phyloP scores from a whole-genome alignment of 2,797 vertebrate species.

The Muscicapa striata region DNA sequence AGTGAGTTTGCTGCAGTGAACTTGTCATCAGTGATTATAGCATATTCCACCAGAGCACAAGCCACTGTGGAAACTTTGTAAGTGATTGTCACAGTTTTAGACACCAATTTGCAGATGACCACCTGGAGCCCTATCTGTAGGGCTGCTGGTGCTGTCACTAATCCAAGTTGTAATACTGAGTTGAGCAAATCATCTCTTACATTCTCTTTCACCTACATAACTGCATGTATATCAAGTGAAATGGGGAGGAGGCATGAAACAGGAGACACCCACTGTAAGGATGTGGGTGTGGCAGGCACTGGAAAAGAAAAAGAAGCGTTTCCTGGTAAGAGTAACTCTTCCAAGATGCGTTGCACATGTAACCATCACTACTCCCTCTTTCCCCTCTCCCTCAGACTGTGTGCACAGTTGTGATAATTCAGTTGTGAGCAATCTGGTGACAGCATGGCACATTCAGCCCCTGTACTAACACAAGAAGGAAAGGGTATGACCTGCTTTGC shows the following conservation, averaged over 20 bases:
- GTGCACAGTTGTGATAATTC: not conserved
- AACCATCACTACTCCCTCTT: not conserved
- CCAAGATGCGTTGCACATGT: rapidly evolving
- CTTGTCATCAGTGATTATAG: not conserved
- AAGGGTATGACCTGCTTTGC: not conserved
- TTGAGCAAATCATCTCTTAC: not conserved
- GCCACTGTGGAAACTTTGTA: not conserved
- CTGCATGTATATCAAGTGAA: not conserved
- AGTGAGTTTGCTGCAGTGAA: not conserved
- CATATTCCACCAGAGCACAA: not conserved
- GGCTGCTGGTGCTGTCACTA: not conserved
- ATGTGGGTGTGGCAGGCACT: not conserved
- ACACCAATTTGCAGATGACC: not conserved
- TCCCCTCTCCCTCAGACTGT: not conserved
- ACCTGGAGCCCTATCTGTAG: not conserved
- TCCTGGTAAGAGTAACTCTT: not conserved
- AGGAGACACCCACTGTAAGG: not conserved
- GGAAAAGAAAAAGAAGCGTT: not conserved
- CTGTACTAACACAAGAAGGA: not conserved
- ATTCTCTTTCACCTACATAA: not conserved
- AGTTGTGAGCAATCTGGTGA: not conserved
- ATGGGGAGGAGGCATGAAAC: not conserved
- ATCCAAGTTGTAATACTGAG: not conserved
- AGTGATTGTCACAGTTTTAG: not conserved
- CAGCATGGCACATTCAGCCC: not conserved